A percentile compares a stretch with the other conserved stretches of the same genome.
Evolutionary conservation across 2,113 vertebrate species (phyloP).

Genomic region (Chelonoidis abingdonii): DNA sequence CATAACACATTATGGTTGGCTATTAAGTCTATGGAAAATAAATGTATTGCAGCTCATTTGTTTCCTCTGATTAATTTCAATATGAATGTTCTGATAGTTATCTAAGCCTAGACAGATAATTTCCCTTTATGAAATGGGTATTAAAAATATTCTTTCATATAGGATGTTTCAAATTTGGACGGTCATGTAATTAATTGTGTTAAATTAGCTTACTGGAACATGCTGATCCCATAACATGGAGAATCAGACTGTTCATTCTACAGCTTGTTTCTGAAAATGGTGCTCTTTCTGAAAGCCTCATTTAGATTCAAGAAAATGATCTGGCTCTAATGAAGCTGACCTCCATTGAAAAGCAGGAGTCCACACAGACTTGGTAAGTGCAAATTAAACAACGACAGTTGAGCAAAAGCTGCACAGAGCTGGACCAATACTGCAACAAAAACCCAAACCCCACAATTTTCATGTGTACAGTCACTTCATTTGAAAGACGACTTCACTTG

Average conservation of each 20-base stretch:
- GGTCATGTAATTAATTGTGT: constrained; percentile 58
- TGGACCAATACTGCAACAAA: neutral
- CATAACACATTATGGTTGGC: neutral
- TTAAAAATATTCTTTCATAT: constrained; percentile 13
- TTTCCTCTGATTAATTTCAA: constrained; percentile 40
- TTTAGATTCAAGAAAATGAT: constrained; percentile 13
- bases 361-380: constrained; percentile 39
- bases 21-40: neutral
- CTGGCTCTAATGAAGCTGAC: constrained; percentile 37
- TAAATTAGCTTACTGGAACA: constrained; percentile 44
- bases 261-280: neutral
- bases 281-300: constrained; percentile 29
- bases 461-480: neutral
- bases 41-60: constrained; percentile 40
- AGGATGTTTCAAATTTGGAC: constrained; percentile 65
- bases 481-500: constrained; percentile 17
- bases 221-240: neutral
- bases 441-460: neutral
- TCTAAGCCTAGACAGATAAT: neutral
- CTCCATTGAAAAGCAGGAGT: constrained; percentile 39
- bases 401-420: constrained; percentile 35
- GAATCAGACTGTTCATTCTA: constrained; percentile 11
- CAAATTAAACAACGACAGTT: constrained; percentile 54
- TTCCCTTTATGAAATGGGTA: neutral
- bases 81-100: constrained; percentile 48